These are phyloP conservation scores for Sisor rabdophorus DNA, from an alignment of 2,113 vertebrate genomes.

Conservation along the genomic window DNA sequence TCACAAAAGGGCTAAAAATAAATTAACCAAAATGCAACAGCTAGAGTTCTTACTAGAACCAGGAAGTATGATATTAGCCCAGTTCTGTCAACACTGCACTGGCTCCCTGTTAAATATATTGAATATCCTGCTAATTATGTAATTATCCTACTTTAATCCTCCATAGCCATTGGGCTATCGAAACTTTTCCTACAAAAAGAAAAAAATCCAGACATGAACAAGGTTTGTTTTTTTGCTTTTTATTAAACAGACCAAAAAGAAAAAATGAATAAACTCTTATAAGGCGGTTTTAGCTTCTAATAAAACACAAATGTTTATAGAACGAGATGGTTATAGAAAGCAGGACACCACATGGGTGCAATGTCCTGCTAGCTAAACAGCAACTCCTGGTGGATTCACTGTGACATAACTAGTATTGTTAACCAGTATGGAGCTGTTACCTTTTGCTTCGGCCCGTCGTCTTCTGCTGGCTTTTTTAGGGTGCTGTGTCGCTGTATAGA, in stretches of 20 bases:
- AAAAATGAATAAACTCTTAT: constrained; percentile 14
- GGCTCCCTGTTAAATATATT: too few species aligned
- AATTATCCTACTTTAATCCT: too few species aligned
- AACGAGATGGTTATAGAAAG: constrained; percentile 23
- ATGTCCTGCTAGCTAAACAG: constrained; percentile 48
- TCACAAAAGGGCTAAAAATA: too few species aligned
- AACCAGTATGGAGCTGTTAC: constrained; percentile 42
- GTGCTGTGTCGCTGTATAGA: constrained; percentile 46
- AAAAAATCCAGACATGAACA: too few species aligned
- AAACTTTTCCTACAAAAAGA: too few species aligned
- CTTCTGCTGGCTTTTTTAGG: constrained; percentile 39
- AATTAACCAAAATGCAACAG: too few species aligned
- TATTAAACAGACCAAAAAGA: neutral
- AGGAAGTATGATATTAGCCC: too few species aligned
- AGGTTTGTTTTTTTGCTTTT: neutral
- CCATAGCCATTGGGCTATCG: too few species aligned
- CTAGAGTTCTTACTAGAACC: too few species aligned
- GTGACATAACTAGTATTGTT: neutral
- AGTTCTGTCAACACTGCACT: too few species aligned
- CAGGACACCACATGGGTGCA: constrained; percentile 15
- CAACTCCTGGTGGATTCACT: constrained; percentile 60
- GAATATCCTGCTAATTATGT: too few species aligned
- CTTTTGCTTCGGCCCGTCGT: constrained; percentile 52
- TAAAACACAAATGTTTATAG: constrained; percentile 33
- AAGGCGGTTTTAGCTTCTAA: neutral